A percentile compares a stretch with the other conserved stretches of the same genome.
These are phyloP conservation scores for Brachylomia viminalis DNA, from an alignment of 2,888 invertebrate species.

Conservation along the genomic window DNA sequence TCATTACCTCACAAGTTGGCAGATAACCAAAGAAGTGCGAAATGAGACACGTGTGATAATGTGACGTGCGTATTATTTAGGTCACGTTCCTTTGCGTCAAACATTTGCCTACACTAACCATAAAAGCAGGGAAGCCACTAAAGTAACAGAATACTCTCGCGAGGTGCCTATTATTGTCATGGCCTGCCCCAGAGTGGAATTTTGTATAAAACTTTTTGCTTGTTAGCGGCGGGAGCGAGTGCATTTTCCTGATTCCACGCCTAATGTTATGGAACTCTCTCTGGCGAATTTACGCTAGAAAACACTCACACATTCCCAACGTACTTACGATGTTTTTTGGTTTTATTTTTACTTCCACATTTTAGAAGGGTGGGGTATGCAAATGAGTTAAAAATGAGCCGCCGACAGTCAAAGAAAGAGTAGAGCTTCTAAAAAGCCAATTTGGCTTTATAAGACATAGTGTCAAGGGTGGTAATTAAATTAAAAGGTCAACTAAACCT, in stretches of 20 bases:
- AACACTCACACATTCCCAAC: slow-evolving; percentile 43
- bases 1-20: slow-evolving; percentile 32
- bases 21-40: slow-evolving; percentile 44
- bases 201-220: slow-evolving; percentile 70
- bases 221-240: slow-evolving; percentile 60
- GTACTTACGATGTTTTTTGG: slow-evolving; percentile 38
- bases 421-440: slow-evolving; percentile 1
- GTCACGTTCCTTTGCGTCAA: slow-evolving; percentile 53
- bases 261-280: slow-evolving; percentile 71
- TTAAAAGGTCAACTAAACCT: neutral
- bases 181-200: slow-evolving; percentile 41
- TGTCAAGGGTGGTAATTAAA: neutral
- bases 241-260: slow-evolving; percentile 68
- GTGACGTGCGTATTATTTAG: slow-evolving; percentile 45
- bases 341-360: slow-evolving; percentile 39
- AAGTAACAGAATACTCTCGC: slow-evolving; percentile 44
- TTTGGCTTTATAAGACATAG: slow-evolving; percentile 2
- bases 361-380: slow-evolving; percentile 40
- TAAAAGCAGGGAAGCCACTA: slow-evolving; percentile 40
- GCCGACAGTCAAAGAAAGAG: slow-evolving; percentile 24
- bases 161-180: slow-evolving; percentile 52
- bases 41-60: slow-evolving; percentile 39
- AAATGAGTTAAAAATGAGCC: slow-evolving; percentile 36
- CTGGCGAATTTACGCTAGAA: slow-evolving; percentile 60
- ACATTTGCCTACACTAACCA: slow-evolving; percentile 51